A percentile compares a stretch with the other conserved stretches of the same genome.
Evolutionary conservation across 2,888 invertebrate species (phyloP).

Genomic region (Archips crataeganus): DNA sequence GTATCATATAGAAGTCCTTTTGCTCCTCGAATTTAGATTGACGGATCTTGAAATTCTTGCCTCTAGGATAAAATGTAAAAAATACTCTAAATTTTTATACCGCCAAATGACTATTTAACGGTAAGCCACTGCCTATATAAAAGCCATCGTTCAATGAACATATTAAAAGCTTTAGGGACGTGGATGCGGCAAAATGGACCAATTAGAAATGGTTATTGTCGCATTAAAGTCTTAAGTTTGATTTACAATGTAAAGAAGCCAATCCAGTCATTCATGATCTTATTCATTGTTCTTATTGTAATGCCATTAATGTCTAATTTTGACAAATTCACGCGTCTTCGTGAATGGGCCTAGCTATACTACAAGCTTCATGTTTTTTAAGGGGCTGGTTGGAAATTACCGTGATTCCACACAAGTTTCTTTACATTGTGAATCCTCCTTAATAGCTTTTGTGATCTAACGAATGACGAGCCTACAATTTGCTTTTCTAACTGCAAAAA

Average conservation of each 20-base stretch:
- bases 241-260: no score
- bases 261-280: no score
- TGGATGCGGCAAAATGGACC: background rate
- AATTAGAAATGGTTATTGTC: background rate
- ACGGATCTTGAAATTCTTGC: constrained; percentile 57
- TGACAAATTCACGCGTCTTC: no score
- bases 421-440: background rate
- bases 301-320: no score
- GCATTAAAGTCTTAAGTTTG: background rate
- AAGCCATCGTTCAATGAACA: background rate
- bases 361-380: no score
- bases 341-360: no score
- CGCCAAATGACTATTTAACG: constrained; percentile 53
- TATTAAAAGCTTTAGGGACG: background rate
- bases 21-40: constrained; percentile 28
- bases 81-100: constrained; percentile 60
- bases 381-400: no score
- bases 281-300: no score
- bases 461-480: background rate
- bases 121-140: constrained; percentile 57
- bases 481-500: background rate
- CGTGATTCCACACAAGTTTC: no score
- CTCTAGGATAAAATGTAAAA: constrained; percentile 53
- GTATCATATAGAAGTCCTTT: constrained; percentile 28
- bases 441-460: background rate